Evolutionary conservation across 2,113 vertebrate species (phyloP).

Genomic region (Vidua chalybeata): DNA sequence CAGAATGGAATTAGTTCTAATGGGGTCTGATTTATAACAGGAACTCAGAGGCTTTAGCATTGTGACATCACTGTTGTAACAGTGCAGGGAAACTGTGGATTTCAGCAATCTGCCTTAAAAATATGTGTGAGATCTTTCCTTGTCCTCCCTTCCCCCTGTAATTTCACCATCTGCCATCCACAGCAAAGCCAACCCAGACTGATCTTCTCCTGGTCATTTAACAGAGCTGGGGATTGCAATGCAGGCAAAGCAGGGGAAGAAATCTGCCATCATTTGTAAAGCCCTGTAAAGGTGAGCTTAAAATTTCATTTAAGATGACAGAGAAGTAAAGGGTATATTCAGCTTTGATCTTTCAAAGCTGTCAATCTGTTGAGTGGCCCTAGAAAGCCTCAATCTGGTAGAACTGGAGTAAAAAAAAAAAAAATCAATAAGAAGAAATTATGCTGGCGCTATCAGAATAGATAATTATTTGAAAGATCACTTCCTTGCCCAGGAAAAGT

Average conservation of each 20-base stretch:
- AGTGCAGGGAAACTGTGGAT: not conserved
- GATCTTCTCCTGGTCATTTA: not conserved
- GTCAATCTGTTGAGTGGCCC: not conserved
- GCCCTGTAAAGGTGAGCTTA: not conserved
- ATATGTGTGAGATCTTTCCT: not conserved
- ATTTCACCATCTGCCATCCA: not conserved
- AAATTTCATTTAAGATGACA: not conserved
- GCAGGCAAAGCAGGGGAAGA: not conserved
- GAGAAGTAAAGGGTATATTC: not conserved
- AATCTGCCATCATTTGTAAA: not conserved
- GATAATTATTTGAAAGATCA: not conserved
- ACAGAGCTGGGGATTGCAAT: not conserved
- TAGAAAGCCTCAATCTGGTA: not conserved
- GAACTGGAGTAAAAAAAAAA: not conserved
- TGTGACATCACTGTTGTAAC: not conserved
- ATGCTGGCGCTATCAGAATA: not conserved
- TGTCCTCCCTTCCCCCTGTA: not conserved
- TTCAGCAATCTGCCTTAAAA: not conserved
- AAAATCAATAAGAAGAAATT: conserved; percentile 51
- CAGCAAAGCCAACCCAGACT: not conserved
- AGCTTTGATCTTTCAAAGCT: not conserved
- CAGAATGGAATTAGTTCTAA: not conserved
- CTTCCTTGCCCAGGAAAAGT: not conserved
- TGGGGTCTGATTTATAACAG: rapidly evolving
- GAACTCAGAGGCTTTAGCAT: not conserved